phyloP scores from a whole-genome alignment of 64 coral and sea anemone genomes.

The Actinia tenebrosa region DNA sequence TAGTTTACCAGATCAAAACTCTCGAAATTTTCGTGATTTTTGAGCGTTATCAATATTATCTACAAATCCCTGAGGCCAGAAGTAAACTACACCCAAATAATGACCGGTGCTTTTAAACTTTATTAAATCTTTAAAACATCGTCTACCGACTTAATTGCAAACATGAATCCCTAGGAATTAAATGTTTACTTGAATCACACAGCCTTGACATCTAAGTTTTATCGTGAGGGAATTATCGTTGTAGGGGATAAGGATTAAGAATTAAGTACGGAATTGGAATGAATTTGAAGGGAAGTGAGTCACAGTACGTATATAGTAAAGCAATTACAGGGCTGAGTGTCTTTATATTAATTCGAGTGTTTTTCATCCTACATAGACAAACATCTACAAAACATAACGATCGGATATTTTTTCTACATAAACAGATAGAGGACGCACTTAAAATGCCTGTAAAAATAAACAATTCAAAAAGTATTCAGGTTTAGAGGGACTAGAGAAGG shows the following conservation, averaged over 20 bases:
- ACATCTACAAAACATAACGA: conserved; percentile 3
- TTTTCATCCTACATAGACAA: not conserved
- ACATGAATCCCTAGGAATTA: not conserved
- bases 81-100: conserved; percentile 6
- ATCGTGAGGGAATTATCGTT: not conserved
- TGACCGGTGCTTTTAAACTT: not conserved
- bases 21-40: not conserved
- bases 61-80: not conserved
- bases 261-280: not conserved
- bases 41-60: not conserved
- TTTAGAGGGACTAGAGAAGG: not conserved
- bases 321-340: not conserved
- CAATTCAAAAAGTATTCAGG: not conserved
- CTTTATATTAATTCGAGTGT: not conserved
- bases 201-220: not conserved
- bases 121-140: not conserved
- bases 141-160: not conserved
- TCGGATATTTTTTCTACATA: not conserved
- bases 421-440: not conserved
- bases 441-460: not conserved
- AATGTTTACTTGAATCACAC: not conserved
- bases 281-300: not conserved
- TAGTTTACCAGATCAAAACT: not conserved
- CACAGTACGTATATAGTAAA: not conserved
- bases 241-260: not conserved